Evolutionary conservation across 1,140 invertebrate species (phyloP).

Genomic region (Subanguina moxae): DNA sequence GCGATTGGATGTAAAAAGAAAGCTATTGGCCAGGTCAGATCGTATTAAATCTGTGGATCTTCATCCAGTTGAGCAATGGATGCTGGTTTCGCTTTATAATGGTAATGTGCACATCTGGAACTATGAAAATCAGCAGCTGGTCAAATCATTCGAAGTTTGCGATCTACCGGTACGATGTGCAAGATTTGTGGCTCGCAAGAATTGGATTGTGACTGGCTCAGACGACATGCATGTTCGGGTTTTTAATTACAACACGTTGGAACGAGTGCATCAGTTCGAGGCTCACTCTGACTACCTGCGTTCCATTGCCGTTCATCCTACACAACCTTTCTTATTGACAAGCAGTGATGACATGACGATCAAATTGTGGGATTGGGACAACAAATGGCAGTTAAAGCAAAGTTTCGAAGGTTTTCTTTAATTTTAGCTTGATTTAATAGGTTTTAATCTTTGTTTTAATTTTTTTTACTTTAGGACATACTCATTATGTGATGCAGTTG

Average conservation of each 20-base stretch:
- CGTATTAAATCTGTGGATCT: constrained; percentile 95
- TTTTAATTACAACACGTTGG: constrained; percentile 97
- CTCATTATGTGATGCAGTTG: constrained; percentile 99
- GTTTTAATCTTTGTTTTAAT: background rate
- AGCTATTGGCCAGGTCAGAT: constrained; percentile 90
- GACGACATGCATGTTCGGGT: constrained; percentile 75
- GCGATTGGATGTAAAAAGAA: constrained; percentile 92
- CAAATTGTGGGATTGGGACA: constrained; percentile 99
- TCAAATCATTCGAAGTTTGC: constrained; percentile 89
- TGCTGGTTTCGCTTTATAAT: constrained; percentile 93
- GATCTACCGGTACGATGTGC: constrained; percentile 89
- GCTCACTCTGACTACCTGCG: constrained; percentile 97
- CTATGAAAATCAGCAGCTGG: constrained; percentile 75
- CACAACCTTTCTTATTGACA: constrained; percentile 90
- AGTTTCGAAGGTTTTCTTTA: constrained; percentile 73
- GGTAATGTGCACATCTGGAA: constrained; percentile 99
- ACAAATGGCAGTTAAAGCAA: constrained; percentile 91
- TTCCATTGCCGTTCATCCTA: constrained; percentile 92
- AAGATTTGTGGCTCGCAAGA: constrained; percentile 92
- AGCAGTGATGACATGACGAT: constrained; percentile 98
- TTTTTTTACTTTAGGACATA: constrained; percentile 68
- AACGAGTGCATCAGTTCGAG: constrained; percentile 89
- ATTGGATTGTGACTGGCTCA: constrained; percentile 96
- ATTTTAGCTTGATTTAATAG: background rate
- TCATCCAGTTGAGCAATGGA: constrained; percentile 95